Base-by-base conservation (phyloP, 2,888 invertebrate genomes). In the Acronicta aceris region DNA sequence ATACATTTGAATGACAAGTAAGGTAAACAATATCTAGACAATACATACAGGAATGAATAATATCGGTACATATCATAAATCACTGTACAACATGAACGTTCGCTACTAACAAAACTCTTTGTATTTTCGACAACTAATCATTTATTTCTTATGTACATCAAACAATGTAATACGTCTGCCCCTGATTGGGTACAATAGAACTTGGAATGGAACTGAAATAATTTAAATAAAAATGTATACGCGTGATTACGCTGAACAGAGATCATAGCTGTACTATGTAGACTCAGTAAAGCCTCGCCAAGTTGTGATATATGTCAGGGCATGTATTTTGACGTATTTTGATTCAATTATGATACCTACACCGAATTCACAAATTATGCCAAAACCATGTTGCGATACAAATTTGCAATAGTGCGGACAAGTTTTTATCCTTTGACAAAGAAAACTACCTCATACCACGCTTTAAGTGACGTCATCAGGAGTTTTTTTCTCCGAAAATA, bases 1-100 rank as follows among this genome's bases (percentile, higher is more conserved):
- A 71, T 67, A 66, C 59, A 71, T 67, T 70, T 48, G 61, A 54
- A 66, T 62, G 61, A 51, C 54, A 65, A 65, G 67, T 56, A 67
- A 78, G 79, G 79, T 78, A 66, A 74, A 71, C 68, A 76, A 65
- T 68, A 71, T 57, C 66, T 73, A 68, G 62, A 63, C 76, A 73
- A 76, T 62, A 67, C 46, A 41, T 48, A 50, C 67, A 65, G 65
- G 59, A 65, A 67, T 62, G 46, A 72, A 68, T 66, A 65, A 74
- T 51, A 64, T 52, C 56, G 46, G 59, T 30, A 17, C 15, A 59
- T 51, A 71, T 71, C 74, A 78, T 78, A 69, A 78, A 78, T 78
- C 78, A 78, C 47, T 56, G 41, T 47, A 38, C 61, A 71, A 65
- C 76, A 50, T 49, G 68, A 71, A 62, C 67, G 65, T 74, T 69